Evolutionary conservation across 2,888 invertebrate species (phyloP).

Genomic region (Steinernema scapterisci): DNA sequence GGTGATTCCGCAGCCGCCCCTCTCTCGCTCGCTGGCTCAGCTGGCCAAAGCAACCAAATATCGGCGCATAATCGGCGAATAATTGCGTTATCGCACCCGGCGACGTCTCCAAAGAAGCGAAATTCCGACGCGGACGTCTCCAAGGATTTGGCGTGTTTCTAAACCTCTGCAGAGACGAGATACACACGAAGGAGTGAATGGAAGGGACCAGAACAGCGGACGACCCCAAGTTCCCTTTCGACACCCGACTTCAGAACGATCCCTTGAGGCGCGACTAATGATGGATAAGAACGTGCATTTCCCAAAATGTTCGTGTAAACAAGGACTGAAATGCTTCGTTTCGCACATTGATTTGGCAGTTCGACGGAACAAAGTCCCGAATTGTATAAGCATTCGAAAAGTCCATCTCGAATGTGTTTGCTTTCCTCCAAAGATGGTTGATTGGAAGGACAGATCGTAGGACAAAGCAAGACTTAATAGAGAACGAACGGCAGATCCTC

Average conservation of each 20-base stretch:
- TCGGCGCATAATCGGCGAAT: conserved; percentile 17
- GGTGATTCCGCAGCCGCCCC: neutral
- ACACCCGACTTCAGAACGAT: neutral
- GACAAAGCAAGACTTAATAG: too few relatives aligned
- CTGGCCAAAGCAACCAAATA: conserved; percentile 31
- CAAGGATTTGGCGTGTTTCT: neutral
- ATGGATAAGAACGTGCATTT: neutral
- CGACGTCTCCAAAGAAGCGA: conserved; percentile 1
- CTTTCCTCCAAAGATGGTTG: too few relatives aligned
- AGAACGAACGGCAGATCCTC: too few relatives aligned
- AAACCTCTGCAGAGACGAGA: neutral
- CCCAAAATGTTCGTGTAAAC: neutral
- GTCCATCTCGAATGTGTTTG: too few relatives aligned
- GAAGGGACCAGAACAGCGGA: neutral
- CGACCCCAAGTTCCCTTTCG: neutral
- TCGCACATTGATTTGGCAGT: neutral
- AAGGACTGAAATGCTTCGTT: neutral
- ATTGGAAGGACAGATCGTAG: too few relatives aligned
- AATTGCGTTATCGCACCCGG: conserved; percentile 21
- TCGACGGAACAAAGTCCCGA: neutral
- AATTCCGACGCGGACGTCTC: neutral
- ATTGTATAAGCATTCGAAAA: too few relatives aligned
- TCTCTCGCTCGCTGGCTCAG: neutral
- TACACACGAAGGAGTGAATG: neutral
- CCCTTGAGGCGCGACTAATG: conserved; percentile 10